These are phyloP conservation scores for Sitodiplosis mosellana DNA, from an alignment of 1,140 invertebrate species.

Conservation along the genomic window DNA sequence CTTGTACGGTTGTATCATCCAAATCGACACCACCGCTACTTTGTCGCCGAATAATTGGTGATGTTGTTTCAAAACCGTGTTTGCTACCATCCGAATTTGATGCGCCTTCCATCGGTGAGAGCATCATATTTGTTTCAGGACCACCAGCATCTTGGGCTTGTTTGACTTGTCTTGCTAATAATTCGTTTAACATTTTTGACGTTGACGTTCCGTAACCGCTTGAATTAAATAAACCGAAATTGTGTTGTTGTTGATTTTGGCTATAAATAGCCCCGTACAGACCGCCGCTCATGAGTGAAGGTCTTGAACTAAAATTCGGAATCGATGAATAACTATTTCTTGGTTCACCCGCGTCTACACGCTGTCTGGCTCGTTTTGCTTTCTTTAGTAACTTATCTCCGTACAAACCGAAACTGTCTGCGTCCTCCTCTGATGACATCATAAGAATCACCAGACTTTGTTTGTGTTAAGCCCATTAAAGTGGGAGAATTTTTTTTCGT, in stretches of 20 bases:
- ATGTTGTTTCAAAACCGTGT: slow-evolving; percentile 12
- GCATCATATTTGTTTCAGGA: slow-evolving; percentile 25
- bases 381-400: slow-evolving; percentile 78
- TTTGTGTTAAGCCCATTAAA: slow-evolving; percentile 33
- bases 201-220: slow-evolving; percentile 55
- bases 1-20: slow-evolving; percentile 25
- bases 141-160: slow-evolving; percentile 43
- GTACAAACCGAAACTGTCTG: slow-evolving; percentile 74
- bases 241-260: slow-evolving; percentile 34
- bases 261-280: slow-evolving; percentile 66
- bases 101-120: slow-evolving; percentile 22
- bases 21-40: slow-evolving; percentile 6
- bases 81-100: slow-evolving; percentile 18
- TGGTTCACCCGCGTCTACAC: slow-evolving; percentile 84
- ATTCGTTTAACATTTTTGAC: slow-evolving; percentile 68
- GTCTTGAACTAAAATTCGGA: slow-evolving; percentile 67
- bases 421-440: slow-evolving; percentile 91
- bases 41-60: slow-evolving; percentile 2
- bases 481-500: too few relatives aligned
- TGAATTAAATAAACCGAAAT: slow-evolving; percentile 54
- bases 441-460: slow-evolving; percentile 51
- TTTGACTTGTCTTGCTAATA: slow-evolving; percentile 55
- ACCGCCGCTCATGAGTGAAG: slow-evolving; percentile 61
- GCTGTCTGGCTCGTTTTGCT: slow-evolving; percentile 75
- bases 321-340: slow-evolving; percentile 81